Conservation (phyloP, 2,797 vertebrate genomes). For the Lagodon rhomboides region DNA sequence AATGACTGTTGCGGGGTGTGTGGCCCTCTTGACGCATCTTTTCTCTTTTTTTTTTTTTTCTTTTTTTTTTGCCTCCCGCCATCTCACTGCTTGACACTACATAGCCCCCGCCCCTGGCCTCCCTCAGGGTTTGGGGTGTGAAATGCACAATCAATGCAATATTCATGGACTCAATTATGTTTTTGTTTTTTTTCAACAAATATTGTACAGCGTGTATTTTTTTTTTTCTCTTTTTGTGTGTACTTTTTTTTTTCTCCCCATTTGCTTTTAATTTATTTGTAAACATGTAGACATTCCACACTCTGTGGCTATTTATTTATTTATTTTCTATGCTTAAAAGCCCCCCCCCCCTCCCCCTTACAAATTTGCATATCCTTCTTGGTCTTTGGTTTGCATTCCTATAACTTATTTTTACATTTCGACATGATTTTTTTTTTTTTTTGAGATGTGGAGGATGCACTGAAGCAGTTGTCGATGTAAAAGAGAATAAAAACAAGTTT, state of each 20-base stretch:
- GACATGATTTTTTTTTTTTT: slow-evolving; percentile 69
- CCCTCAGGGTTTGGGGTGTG: slow-evolving; percentile 87
- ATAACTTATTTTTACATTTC: slow-evolving; percentile 84
- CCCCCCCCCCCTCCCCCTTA: slow-evolving; percentile 48
- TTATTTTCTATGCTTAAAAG: slow-evolving; percentile 92
- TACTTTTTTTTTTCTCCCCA: slow-evolving; percentile 62
- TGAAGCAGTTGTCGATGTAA: slow-evolving; percentile 90
- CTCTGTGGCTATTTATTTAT: slow-evolving; percentile 98
- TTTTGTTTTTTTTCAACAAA: slow-evolving; percentile 73
- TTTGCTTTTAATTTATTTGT: slow-evolving; percentile 94
- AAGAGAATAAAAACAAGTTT: slow-evolving; percentile 85
- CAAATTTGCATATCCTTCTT: slow-evolving; percentile 81
- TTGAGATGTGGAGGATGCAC: slow-evolving; percentile 87
- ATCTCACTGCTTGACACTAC: slow-evolving; percentile 89
- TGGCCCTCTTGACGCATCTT: slow-evolving; percentile 44
- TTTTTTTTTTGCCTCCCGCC: slow-evolving; percentile 73
- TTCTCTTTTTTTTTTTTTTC: slow-evolving; percentile 63
- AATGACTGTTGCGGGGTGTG: slow-evolving; percentile 55
- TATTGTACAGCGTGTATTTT: slow-evolving; percentile 88
- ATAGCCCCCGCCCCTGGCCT: slow-evolving; percentile 80
- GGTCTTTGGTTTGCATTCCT: slow-evolving; percentile 89
- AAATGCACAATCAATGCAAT: slow-evolving; percentile 99
- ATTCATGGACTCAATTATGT: slow-evolving; percentile 86
- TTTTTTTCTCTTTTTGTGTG: slow-evolving; percentile 69
- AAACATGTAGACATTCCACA: slow-evolving; percentile 91